Conservation (phyloP, 1,140 invertebrate genomes). For the Sesamia nonagrioides region DNA sequence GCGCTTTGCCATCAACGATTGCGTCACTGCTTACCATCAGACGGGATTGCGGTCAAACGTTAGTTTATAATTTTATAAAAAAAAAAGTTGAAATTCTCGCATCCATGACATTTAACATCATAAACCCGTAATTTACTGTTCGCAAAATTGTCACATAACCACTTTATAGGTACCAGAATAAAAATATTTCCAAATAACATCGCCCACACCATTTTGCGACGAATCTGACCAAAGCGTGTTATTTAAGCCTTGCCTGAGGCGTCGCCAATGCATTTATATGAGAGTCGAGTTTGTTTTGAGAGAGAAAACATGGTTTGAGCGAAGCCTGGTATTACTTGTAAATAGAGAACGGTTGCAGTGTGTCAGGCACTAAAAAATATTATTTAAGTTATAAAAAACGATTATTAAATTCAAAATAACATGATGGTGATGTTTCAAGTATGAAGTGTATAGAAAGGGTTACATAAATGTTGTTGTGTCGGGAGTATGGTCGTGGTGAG, state of each 20-base stretch:
- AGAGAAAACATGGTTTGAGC: not conserved
- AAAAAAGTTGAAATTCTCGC: too few relatives aligned
- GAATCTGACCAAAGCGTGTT: constrained; percentile 18
- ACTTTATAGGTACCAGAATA: not conserved
- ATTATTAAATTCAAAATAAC: too few relatives aligned
- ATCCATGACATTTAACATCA: too few relatives aligned
- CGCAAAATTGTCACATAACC: not conserved
- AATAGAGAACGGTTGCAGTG: not conserved
- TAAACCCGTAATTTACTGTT: not conserved
- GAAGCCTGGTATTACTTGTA: not conserved
- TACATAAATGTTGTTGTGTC: too few relatives aligned
- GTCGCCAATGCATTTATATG: constrained; percentile 6
- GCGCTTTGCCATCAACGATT: too few relatives aligned
- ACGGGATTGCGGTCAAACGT: too few relatives aligned
- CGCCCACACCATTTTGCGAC: not conserved
- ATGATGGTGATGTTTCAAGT: too few relatives aligned
- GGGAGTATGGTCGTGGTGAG: too few relatives aligned
- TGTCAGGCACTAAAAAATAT: not conserved
- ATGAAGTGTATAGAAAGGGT: too few relatives aligned
- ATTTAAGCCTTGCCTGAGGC: constrained; percentile 1
- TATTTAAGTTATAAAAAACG: too few relatives aligned
- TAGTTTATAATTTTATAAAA: too few relatives aligned
- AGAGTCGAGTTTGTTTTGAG: not conserved
- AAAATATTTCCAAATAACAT: not conserved
- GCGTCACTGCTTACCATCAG: too few relatives aligned